Percentiles rank a stretch among this genome's conserved stretches.
phyloP scores from a whole-genome alignment of 2,888 invertebrate genomes.

The Oasisia sp. region DNA sequence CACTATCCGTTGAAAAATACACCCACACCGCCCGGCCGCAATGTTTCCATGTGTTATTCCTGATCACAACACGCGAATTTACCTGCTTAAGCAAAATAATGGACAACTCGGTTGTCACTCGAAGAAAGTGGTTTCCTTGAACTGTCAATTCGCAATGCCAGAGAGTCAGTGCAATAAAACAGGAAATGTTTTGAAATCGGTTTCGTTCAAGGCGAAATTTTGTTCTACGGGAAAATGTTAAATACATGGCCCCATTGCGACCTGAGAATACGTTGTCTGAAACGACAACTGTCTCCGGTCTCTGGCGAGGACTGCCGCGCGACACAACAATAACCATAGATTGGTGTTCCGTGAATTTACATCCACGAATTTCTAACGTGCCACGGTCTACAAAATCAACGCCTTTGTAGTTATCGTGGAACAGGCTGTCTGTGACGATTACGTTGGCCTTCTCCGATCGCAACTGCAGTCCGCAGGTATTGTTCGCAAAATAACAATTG shows the following conservation, averaged over 20 bases:
- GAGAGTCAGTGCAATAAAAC: not conserved
- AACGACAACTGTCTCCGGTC: not conserved
- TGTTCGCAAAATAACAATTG: not conserved
- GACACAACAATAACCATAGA: not conserved
- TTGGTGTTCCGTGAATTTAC: not conserved
- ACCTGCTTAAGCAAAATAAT: not conserved
- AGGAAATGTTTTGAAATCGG: not conserved
- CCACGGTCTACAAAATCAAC: not conserved
- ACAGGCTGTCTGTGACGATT: not conserved
- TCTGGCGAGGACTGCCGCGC: not conserved
- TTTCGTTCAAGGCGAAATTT: not conserved
- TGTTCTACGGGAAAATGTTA: not conserved
- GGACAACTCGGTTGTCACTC: not conserved
- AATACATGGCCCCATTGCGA: not conserved
- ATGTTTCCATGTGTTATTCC: not conserved
- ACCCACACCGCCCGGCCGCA: not conserved
- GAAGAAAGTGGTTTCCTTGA: not conserved
- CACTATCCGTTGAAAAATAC: not conserved
- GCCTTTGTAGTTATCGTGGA: not conserved
- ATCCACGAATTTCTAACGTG: not conserved
- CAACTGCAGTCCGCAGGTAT: not conserved
- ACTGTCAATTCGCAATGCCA: not conserved
- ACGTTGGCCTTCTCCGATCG: not conserved
- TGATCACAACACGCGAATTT: not conserved
- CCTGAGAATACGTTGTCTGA: not conserved